Conservation (phyloP, 2,888 invertebrate genomes). For the Melanostoma mellinum region DNA sequence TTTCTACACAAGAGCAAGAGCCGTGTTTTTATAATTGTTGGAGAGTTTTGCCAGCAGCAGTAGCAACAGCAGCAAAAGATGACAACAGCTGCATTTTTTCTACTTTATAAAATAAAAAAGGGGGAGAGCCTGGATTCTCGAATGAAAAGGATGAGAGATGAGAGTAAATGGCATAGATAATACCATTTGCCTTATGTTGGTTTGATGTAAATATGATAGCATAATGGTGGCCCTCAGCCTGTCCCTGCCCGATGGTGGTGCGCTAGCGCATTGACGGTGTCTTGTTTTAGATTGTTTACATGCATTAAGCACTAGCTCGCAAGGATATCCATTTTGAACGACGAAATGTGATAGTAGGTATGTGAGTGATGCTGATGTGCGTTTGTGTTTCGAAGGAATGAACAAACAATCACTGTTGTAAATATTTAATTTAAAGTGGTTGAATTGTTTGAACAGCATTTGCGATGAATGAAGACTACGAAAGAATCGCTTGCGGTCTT, state of each 20-base stretch:
- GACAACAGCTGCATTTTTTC: slow-evolving; percentile 70
- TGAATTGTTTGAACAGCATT: slow-evolving; percentile 46
- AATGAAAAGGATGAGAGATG: slow-evolving; percentile 52
- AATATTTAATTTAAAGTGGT: slow-evolving; percentile 37
- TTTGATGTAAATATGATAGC: slow-evolving; percentile 63
- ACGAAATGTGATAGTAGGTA: slow-evolving; percentile 1
- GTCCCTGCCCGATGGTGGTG: slow-evolving; percentile 1
- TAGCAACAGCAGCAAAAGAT: slow-evolving; percentile 37
- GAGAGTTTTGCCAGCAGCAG: slow-evolving; percentile 41
- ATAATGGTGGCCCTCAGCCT: slow-evolving; percentile 51
- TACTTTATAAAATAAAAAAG: slow-evolving; percentile 62
- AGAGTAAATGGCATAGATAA: slow-evolving; percentile 23
- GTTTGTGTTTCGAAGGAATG: background rate
- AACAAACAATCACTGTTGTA: slow-evolving; percentile 16
- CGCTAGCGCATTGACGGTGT: slow-evolving; percentile 62
- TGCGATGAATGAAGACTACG: background rate
- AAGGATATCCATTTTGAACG: slow-evolving; percentile 25
- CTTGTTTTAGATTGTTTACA: slow-evolving; percentile 19
- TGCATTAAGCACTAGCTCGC: slow-evolving; percentile 15
- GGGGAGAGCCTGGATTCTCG: slow-evolving; percentile 43
- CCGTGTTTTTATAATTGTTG: slow-evolving; percentile 56
- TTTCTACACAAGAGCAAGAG: slow-evolving; percentile 18
- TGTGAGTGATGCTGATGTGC: background rate
- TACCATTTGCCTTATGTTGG: slow-evolving; percentile 10
- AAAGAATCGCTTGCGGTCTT: background rate